Evolutionary conservation across 2,888 invertebrate genomes (phyloP), one percentile per base, ranked within the genome.

Genomic region (Scaptodrosophila latifasciaeformis): DNA sequence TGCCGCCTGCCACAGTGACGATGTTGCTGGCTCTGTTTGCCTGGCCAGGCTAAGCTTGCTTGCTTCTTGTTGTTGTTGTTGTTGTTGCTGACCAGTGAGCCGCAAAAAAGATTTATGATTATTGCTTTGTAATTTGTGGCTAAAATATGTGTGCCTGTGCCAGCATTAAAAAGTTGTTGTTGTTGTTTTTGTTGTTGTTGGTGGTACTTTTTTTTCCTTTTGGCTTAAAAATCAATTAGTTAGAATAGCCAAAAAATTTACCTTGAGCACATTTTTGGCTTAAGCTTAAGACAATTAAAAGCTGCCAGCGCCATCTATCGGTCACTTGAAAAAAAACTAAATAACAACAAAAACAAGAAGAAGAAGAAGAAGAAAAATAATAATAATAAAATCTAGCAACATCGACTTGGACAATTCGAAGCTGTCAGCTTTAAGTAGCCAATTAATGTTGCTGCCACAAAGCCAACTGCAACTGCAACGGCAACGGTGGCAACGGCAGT

Each of bases 81-180:
- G 62, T 44, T 42, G 9, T n/a, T 37, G n/a, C 12, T 15, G 10
- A 10, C 18, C 17, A 15, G 17, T 56, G 69, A 75, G 77, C 77
- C 74, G 77, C 75, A 75, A 75, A 76, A 70, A 71, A 75, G 75
- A 75, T 75, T 75, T 75, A 75, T 75, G 75, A 77, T 75, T 75
- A 75, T 75, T 75, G 75, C 75, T 71, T 76, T 77, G 75, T 75
- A 75, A 75, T 75, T 75, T 75, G 75, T 77, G 75, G 62, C 74
- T 75, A 75, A 75, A 75, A 77, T 76, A 77, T 75, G 70, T 74
- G 71, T 42, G 31, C 17, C 21, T 42, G 49, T 49, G 49, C 30
- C 17, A 29, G 18, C 39, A 10, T 15, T 17, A 15, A 29, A 37
- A 39, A 13, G 37, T 12, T 48, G 56, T 7, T 27, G 50, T 3